Base-by-base conservation (phyloP, 2,888 invertebrate genomes). In the Blastobasis lacticolella region DNA sequence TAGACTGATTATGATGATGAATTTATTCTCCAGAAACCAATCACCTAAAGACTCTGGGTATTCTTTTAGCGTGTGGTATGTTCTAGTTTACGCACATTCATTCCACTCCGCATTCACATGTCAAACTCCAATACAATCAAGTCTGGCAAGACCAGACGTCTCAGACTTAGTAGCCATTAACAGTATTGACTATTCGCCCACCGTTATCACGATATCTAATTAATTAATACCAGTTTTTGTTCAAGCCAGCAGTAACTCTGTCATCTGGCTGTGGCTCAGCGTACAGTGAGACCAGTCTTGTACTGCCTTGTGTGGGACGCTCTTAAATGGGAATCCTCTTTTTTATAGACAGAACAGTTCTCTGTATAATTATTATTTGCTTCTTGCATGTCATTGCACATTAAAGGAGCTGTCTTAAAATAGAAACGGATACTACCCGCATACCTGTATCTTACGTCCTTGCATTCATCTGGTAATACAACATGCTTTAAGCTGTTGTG, bases 221-320 rank as follows among this genome's bases (percentile, higher is more conserved):
- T 85, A 86, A 86, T 86, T 84, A 76, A 80, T 75, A 85, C 88
- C 69, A 80, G 86, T 85, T 85, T 78, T 78, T 75, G 74, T 77
- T 69, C 70, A 60, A 70, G 72, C 74, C 69, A 69, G 73, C 68
- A 75, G 80, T 83, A 83, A 74, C 68, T 84, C 79, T 79, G 77
- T 82, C 84, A 80, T 73, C 74, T 66, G 62, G 66, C 51, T 64
- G 63, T 60, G 70, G 76, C 81, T 78, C 77, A 74, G 75, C 67
- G 69, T 73, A 66, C 60, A 63, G 52, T 23, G 45, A 37, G 38
- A 9, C 9, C 10, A 8, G 42, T 7, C 9, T 42, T 71, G 63
- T 55, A 60, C 23, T 23, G 23, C 23, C 23, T 23, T 23, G 23
- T 23, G 23, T 23, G 23, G 23, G 23, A 23, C 23, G 2, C 23